These are phyloP conservation scores for Brachypodius melanocephalos DNA, from an alignment of 2,113 vertebrate genomes.

Conservation along the genomic window DNA sequence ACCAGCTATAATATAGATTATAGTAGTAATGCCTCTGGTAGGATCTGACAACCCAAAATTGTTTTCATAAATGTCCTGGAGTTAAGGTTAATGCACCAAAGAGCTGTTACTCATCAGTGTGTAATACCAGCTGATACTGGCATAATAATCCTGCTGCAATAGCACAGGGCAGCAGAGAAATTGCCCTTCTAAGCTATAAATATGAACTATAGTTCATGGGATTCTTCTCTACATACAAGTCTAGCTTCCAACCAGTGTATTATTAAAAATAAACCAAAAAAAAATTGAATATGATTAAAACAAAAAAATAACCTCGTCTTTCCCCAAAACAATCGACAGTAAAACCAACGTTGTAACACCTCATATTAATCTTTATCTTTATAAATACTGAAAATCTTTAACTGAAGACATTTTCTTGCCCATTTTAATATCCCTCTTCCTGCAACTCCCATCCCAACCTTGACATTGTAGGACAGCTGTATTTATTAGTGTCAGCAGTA, in stretches of 20 bases:
- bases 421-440: not conserved
- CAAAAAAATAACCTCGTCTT: not conserved
- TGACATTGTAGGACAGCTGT: not conserved
- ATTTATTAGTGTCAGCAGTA: not conserved
- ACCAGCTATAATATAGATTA: constrained; percentile 26
- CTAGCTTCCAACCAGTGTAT: not conserved
- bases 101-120: constrained; percentile 22
- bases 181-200: not conserved
- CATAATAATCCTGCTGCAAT: not conserved
- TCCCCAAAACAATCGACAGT: not conserved
- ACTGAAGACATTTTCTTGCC: not conserved
- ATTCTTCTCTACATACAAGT: not conserved
- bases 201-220: not conserved
- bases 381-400: constrained; percentile 1
- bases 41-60: not conserved
- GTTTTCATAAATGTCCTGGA: constrained; percentile 36
- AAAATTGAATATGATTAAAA: not conserved
- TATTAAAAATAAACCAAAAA: not conserved
- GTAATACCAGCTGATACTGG: not conserved
- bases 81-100: constrained; percentile 41
- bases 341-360: not conserved
- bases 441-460: not conserved
- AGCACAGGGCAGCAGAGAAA: not conserved
- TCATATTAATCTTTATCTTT: not conserved
- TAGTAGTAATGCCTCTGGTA: constrained; percentile 1